Evolutionary conservation across 2,113 vertebrate species (phyloP).

Genomic region (Nyctereutes procyonoides): DNA sequence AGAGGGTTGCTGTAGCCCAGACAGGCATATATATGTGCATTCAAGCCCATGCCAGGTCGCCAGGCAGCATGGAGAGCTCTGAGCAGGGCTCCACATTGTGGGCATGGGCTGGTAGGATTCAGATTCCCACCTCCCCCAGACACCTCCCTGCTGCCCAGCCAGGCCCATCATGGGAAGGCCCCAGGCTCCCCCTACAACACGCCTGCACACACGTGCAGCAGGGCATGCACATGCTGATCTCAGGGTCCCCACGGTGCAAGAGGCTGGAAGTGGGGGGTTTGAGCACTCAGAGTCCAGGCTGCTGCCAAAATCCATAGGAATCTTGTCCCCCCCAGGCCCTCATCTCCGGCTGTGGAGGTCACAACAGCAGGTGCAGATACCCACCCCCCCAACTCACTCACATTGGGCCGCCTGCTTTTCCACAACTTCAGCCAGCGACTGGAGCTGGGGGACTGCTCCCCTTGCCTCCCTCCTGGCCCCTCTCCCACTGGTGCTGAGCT

Average conservation of each 20-base stretch:
- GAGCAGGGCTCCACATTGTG: background rate
- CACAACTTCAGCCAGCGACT: constrained; percentile 73
- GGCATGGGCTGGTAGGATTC: constrained; percentile 5
- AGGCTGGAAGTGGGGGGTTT: constrained; percentile 68
- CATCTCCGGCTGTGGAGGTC: constrained; percentile 79
- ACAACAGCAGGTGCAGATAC: constrained; percentile 81
- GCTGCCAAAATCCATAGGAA: constrained; percentile 81
- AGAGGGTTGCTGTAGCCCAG: background rate
- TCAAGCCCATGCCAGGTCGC: background rate
- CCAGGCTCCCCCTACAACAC: background rate
- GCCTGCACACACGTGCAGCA: constrained; percentile 66
- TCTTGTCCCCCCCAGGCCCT: constrained; percentile 65
- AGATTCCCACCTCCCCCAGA: background rate
- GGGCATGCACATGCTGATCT: constrained; percentile 79
- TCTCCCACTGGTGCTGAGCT: constrained; percentile 50
- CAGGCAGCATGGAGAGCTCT: background rate
- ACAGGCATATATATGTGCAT: background rate
- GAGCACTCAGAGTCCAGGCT: constrained; percentile 69
- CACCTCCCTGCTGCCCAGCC: background rate
- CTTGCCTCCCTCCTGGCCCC: constrained; percentile 32
- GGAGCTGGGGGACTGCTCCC: constrained; percentile 65
- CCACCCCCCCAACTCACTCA: constrained; percentile 60
- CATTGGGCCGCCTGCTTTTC: constrained; percentile 76
- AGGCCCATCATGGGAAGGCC: background rate
- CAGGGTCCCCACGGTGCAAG: constrained; percentile 72